Percentiles rank a stretch among this genome's conserved stretches.
Conservation (phyloP, 2,113 vertebrate genomes). For the Lophochroa leadbeateri region DNA sequence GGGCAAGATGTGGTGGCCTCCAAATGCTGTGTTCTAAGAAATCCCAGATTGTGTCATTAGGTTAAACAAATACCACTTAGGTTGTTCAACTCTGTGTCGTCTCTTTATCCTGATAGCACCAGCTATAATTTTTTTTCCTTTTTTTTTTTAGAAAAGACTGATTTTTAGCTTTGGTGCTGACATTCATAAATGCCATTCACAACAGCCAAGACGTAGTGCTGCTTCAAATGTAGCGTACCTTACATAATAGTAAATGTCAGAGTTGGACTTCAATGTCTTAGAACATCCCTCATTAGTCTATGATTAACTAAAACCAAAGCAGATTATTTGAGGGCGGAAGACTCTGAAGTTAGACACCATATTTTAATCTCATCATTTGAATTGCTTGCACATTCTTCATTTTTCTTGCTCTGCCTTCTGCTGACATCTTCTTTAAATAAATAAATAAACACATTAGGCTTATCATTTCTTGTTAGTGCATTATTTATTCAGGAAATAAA, state of each 20-base stretch:
- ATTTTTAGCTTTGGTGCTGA: background rate
- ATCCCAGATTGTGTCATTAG: background rate
- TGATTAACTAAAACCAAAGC: background rate
- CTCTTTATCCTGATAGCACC: accelerated
- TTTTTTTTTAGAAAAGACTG: background rate
- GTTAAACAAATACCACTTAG: background rate
- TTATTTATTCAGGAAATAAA: background rate
- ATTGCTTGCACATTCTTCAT: background rate
- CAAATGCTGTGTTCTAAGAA: background rate
- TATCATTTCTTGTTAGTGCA: background rate
- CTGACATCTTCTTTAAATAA: background rate
- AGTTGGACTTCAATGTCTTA: background rate
- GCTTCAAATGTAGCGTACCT: background rate
- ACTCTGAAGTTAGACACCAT: background rate
- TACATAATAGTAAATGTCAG: background rate
- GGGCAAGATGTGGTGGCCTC: background rate
- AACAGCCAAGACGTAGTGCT: background rate
- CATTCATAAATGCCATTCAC: background rate
- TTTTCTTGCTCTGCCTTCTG: background rate
- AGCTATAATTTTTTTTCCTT: accelerated
- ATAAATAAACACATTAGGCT: background rate
- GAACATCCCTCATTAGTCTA: background rate
- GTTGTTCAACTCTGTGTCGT: background rate
- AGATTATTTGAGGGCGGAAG: accelerated
- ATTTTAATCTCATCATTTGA: background rate